Evolutionary conservation across 1,140 invertebrate species (phyloP).

Genomic region (Sarcophaga peregrina): DNA sequence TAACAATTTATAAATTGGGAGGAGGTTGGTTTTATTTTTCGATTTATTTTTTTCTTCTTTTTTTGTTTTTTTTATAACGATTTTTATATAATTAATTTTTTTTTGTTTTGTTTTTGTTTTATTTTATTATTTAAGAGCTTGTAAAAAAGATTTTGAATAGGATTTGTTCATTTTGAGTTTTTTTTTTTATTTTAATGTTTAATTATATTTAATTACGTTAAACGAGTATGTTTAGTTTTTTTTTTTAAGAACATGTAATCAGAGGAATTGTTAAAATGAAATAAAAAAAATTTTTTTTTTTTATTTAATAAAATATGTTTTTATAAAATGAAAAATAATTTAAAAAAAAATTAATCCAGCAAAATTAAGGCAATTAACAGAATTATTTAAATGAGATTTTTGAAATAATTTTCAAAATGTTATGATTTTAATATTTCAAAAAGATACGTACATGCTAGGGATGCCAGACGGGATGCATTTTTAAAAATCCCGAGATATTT

Average conservation of each 20-base stretch:
- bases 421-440: background rate
- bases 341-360: background rate
- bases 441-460: no score
- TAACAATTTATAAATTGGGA: conserved; percentile 36
- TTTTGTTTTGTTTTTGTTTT: background rate
- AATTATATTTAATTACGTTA: background rate
- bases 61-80: background rate
- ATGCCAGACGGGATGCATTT: no score
- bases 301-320: background rate
- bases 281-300: background rate
- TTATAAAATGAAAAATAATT: background rate
- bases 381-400: background rate
- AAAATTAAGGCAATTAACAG: background rate
- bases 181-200: background rate
- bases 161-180: background rate
- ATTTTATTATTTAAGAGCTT: background rate
- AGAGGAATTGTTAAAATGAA: background rate
- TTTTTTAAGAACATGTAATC: background rate
- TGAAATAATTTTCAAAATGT: background rate
- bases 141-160: conserved; percentile 25
- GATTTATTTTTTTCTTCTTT: background rate
- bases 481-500: no score
- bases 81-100: conserved; percentile 3
- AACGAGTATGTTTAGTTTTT: no score
- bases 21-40: conserved; percentile 29